A percentile compares a stretch with the other conserved stretches of the same genome.
These are phyloP conservation scores for Nowickia ferox DNA, from an alignment of 2,888 invertebrate species.

Conservation along the genomic window DNA sequence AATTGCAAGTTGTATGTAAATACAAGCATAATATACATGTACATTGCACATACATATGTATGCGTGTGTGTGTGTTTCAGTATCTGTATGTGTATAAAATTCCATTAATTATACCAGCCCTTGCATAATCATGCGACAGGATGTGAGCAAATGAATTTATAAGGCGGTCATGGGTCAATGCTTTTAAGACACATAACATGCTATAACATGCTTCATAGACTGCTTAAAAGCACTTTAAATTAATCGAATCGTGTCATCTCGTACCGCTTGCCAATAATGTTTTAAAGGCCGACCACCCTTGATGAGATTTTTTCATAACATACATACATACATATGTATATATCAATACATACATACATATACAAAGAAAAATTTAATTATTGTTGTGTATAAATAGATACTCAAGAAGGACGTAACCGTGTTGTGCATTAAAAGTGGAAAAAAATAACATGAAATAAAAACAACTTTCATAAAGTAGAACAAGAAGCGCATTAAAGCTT, in stretches of 20 bases:
- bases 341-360: neutral
- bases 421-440: constrained; percentile 40
- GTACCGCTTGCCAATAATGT: neutral
- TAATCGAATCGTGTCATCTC: neutral
- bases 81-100: too few species aligned
- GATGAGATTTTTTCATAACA: constrained; percentile 17
- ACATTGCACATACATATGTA: neutral
- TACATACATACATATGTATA: too few species aligned
- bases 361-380: constrained; percentile 56
- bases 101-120: neutral
- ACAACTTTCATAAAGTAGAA: constrained; percentile 28
- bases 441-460: constrained; percentile 25
- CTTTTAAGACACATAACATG: neutral
- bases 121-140: neutral
- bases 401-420: constrained; percentile 44
- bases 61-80: neutral
- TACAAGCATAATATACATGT: neutral
- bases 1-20: neutral
- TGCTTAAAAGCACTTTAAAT: neutral
- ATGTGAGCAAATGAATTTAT: neutral
- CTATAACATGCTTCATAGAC: neutral
- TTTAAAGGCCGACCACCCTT: neutral
- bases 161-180: constrained; percentile 34
- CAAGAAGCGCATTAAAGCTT: constrained; percentile 15
- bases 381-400: constrained; percentile 53